Evolutionary conservation across 1,140 invertebrate species (phyloP), one percentile per base, ranked within the genome.

Genomic region (Melitaea cinxia): DNA sequence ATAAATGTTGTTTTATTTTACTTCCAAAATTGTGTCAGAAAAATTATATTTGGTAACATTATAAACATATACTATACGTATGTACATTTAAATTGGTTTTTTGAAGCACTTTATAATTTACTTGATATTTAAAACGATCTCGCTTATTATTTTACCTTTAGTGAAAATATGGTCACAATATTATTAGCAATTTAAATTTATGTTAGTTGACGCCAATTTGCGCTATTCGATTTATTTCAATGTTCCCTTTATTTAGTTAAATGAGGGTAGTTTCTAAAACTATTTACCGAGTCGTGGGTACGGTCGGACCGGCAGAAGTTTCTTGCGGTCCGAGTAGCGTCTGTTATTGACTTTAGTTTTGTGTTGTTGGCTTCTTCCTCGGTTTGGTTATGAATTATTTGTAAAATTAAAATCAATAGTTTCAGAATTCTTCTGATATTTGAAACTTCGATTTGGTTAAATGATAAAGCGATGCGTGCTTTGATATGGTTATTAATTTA

Each of bases 201-300:
- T 54, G 24, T 35, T 15, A 15, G 23, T 47, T 54, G 47, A 42
- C 47, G 52, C 49, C 49, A 53, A 59, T 59, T 65, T 56, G 50
- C 24, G 49, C 55, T 42, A 65, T 65, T 65, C 55, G 49, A 65
- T 65, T 65, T 59, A 65, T 65, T 58, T 59, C 35, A 52, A 45
- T 52, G 56, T 45, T 45, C 50, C 53, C 58, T 61, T 65, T 67
- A 67, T 68, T 58, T 62, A 69, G 56, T 50, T 62, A 58, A 70
- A 70, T 70, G 68, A 58, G 61, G 61, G 58, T 60, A 57, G 62
- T 70, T 65, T 39, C 28, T 24, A 28, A 55, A 70, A 70, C 62
- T 70, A 65, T 69, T 70, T 45, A 61, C 52, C 28, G 68, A 70
- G 57, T 65, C 56, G 59, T 35, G 39, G 52, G 52, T 61, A 64